These are phyloP conservation scores for Salminus brasiliensis DNA, from an alignment of 2,113 vertebrate genomes.

Conservation along the genomic window DNA sequence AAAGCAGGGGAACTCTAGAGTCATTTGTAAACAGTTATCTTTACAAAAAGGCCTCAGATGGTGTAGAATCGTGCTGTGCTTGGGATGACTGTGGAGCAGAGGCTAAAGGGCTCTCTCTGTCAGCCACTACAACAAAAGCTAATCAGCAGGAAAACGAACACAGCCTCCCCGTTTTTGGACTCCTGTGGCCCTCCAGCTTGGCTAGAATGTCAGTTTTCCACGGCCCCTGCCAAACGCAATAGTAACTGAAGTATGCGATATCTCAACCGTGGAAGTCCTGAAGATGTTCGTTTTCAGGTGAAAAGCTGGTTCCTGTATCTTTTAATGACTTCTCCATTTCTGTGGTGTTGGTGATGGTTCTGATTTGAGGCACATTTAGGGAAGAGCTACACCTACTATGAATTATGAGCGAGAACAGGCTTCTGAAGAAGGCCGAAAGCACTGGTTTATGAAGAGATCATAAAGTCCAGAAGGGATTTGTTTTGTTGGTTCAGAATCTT, in stretches of 20 bases:
- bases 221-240: conserved; percentile 1
- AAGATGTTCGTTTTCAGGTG: conserved; percentile 7
- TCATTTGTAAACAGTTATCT: not conserved
- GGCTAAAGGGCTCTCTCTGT: conserved; percentile 5
- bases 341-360: no score
- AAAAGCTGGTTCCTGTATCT: no score
- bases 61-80: not conserved
- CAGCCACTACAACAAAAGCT: not conserved
- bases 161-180: not conserved
- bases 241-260: not conserved
- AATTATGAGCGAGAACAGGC: no score
- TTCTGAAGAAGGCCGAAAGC: not conserved
- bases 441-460: not conserved
- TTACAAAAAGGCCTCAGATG: no score
- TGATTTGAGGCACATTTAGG: no score
- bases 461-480: not conserved
- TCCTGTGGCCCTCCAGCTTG: not conserved
- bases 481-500: conserved; percentile 12
- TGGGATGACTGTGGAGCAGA: not conserved
- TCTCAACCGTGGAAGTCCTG: not conserved
- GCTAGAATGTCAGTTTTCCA: not conserved
- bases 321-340: not conserved
- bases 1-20: not conserved
- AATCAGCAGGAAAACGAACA: conserved; percentile 13
- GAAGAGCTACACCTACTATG: no score